Base-by-base conservation (phyloP, 2,888 invertebrate genomes). In the Myathropa florea region DNA sequence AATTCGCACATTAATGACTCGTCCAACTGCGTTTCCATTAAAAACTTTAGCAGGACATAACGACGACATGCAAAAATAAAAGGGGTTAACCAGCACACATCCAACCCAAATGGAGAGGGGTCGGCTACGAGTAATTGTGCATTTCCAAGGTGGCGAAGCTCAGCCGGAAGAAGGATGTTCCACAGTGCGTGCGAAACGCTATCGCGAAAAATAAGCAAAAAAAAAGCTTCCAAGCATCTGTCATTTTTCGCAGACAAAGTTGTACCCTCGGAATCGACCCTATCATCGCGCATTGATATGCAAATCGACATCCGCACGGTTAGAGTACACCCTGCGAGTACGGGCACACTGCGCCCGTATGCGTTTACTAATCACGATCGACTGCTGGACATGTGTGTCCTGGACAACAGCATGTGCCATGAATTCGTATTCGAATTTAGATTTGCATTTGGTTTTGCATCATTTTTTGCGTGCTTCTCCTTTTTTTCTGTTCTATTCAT, bases 151-250 rank as follows among this genome's bases (percentile, higher is more conserved):
- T 18, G 6, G 18, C 18, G 6, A 46, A 46, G 46, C 18, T 46
- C 46, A 18, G 7, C 18, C 46, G 46, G 46, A 46, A 46, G 46
- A 46, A 46, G 46, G 18, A 46, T 18, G 46, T 39, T 14, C 4
- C 14, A 3, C 1, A 39, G 39, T 46, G 46, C 46, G 46, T 46
- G 46, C 46, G 18, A n/a, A n/a, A n/a, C n/a, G n/a, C n/a, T n/a
- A 30, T 30, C 28, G 28, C 55, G 55, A 23, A 55, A 46, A 28
- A 79, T 24, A 14, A 21, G 24, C 10, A 46, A 75, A 75, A 68
- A n/a, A 30, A 68, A 83, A 76, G 71, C 71, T 81, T 61, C 7
- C 21, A 3, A 67, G 65, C 84, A 84, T 81, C 84, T 84, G 84
- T 24, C 71, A 53, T 46, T 63, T 81, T 81, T 81, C 60, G 60